Percentiles rank a stretch among this genome's conserved stretches.
Conservation (phyloP, 1,140 invertebrate species). For the Zophobas morio region DNA sequence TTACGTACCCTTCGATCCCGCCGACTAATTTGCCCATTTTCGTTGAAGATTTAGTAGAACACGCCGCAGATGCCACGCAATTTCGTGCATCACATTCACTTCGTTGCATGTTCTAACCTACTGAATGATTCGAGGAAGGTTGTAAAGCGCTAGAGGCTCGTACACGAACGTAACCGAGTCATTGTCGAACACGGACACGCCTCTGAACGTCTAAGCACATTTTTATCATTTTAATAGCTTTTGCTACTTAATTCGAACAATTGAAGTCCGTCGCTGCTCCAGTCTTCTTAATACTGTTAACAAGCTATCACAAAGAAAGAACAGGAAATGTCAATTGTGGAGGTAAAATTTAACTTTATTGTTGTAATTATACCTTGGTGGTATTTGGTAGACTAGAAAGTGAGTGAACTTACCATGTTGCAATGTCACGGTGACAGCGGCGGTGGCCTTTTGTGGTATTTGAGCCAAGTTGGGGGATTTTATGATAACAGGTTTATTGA, state of each 20-base stretch:
- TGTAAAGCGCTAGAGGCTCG: constrained; percentile 31
- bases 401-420: too few species aligned
- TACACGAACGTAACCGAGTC: constrained; percentile 19
- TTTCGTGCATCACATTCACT: constrained; percentile 15
- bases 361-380: too few species aligned
- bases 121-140: constrained; percentile 21
- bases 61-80: constrained; percentile 23
- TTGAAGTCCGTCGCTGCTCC: background rate
- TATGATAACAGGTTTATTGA: too few species aligned
- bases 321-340: too few species aligned
- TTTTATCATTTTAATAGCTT: background rate
- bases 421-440: too few species aligned
- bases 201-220: constrained; percentile 5
- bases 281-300: too few species aligned
- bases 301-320: too few species aligned
- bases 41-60: background rate
- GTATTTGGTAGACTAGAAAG: too few species aligned
- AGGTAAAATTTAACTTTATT: too few species aligned
- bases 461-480: too few species aligned
- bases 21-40: constrained; percentile 24
- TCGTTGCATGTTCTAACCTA: constrained; percentile 7
- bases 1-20: constrained; percentile 27
- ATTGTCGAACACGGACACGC: constrained; percentile 18
- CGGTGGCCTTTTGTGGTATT: too few species aligned
- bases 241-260: constrained; percentile 4